Base-by-base conservation (phyloP, 2,113 vertebrate genomes). In the Tilapia sparmanii region DNA sequence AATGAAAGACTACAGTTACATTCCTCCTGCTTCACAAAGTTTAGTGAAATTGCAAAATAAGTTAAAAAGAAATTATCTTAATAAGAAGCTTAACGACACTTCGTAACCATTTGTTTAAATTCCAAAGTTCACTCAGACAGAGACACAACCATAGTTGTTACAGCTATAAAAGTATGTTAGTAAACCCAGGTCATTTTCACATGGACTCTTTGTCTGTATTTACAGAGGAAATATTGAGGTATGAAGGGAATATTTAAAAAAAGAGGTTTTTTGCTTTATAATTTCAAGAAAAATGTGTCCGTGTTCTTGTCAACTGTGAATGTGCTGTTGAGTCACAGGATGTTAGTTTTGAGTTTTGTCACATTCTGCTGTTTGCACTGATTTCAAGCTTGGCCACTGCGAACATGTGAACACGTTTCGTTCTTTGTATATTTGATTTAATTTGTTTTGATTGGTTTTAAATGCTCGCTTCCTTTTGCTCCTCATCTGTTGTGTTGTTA, bases 331-430 rank as follows among this genome's bases (percentile, higher is more conserved):
- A 50, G 59, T 61, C 24, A 61, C 80, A n/a, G 53, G 80, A 9
- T 24, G 33, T 5, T 31, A 1, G 1, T 26, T 13, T 66, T 38
- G 35, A 40, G 13, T 71, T 84, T 42, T 73, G 11, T 45, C 35
- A 78, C 7, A 22, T 29, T 80, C 31, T 52, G 78, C 84, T 61
- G 38, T 89, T 91, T 90, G 88, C 86, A 91, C 86, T 82, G 61
- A 80, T 57, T 82, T 40, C 2, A 63, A 53, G 78, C 63, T 89
- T n/a, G 4, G 53, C 47, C 86, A 19, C 86, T 16, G 10, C 33
- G 2, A 26, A 31, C 63, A 80, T 57, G 42, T 73, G 38, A 83
- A 54, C 29, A 15, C 3, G 2, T n/a, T 31, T 19, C 4, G 1
- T 78, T 78, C 73, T 31, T 78, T 78, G 73, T 52, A n/a, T 52